Evolutionary conservation across 1,140 invertebrate species (phyloP).

Genomic region (Zaprionus kolodkinae): DNA sequence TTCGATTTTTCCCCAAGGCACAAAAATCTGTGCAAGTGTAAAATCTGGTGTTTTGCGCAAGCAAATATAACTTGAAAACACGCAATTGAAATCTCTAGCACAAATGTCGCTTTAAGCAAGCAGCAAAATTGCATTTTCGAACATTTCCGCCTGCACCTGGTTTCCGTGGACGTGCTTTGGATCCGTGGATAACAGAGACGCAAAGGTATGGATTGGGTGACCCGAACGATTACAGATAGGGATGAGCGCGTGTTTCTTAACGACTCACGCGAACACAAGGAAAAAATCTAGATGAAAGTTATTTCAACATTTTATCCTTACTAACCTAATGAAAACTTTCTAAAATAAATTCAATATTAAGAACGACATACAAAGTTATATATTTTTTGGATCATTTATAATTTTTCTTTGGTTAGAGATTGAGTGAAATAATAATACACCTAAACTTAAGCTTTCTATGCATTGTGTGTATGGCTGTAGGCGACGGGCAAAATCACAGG

Average conservation of each 20-base stretch:
- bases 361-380: background rate
- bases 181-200: slow-evolving; percentile 82
- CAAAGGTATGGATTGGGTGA: slow-evolving; percentile 69
- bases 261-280: slow-evolving; percentile 18
- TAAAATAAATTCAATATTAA: background rate
- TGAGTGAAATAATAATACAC: background rate
- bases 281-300: slow-evolving; percentile 1
- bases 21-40: slow-evolving; percentile 30
- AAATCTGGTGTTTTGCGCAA: slow-evolving; percentile 33
- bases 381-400: background rate
- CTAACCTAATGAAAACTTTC: background rate
- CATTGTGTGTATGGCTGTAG: slow-evolving; percentile 49
- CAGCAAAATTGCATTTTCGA: slow-evolving; percentile 84
- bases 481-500: slow-evolving; percentile 35
- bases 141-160: slow-evolving; percentile 80
- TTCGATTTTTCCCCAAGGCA: slow-evolving; percentile 50
- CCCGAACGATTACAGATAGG: slow-evolving; percentile 27
- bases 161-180: slow-evolving; percentile 81
- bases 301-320: background rate
- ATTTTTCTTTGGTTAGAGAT: slow-evolving; percentile 1
- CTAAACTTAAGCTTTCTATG: slow-evolving; percentile 21
- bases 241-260: slow-evolving; percentile 29
- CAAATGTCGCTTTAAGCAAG: slow-evolving; percentile 66
- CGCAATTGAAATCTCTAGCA: slow-evolving; percentile 53
- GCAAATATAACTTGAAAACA: slow-evolving; percentile 20